Evolutionary conservation across 2,113 vertebrate genomes (phyloP).

Genomic region (Mystacornis crossleyi): DNA sequence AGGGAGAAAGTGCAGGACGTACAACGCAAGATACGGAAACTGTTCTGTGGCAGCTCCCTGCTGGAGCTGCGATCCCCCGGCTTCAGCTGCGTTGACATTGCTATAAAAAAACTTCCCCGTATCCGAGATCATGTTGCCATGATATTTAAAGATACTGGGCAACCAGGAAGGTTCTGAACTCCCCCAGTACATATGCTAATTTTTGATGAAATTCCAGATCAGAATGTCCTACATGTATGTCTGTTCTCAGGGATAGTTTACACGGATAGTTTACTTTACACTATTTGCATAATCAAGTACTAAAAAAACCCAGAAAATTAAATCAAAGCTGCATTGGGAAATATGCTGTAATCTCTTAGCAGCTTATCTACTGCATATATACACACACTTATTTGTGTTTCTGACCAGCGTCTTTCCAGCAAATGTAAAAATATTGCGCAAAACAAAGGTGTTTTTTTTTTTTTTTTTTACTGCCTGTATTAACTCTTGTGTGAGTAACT

Average conservation of each 20-base stretch:
- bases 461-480: background rate
- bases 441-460: background rate
- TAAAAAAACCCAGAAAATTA: background rate
- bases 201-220: background rate
- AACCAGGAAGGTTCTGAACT: background rate
- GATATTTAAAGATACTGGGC: background rate
- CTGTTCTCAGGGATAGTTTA: background rate
- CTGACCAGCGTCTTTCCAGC: background rate
- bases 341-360: background rate
- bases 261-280: background rate
- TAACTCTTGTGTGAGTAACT: background rate
- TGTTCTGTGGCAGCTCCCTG: rapidly evolving
- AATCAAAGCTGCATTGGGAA: background rate
- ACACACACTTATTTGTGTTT: background rate
- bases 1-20: background rate
- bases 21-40: rapidly evolving
- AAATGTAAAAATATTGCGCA: background rate
- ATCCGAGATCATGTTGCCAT: background rate
- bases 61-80: rapidly evolving
- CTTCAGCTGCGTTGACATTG: rapidly evolving
- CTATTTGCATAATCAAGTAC: background rate
- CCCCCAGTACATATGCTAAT: rapidly evolving
- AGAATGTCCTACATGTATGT: rapidly evolving
- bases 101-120: rapidly evolving
- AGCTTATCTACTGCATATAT: background rate